These are phyloP conservation scores for Congeria kusceri DNA, from an alignment of 2,888 invertebrate species.

Conservation along the genomic window DNA sequence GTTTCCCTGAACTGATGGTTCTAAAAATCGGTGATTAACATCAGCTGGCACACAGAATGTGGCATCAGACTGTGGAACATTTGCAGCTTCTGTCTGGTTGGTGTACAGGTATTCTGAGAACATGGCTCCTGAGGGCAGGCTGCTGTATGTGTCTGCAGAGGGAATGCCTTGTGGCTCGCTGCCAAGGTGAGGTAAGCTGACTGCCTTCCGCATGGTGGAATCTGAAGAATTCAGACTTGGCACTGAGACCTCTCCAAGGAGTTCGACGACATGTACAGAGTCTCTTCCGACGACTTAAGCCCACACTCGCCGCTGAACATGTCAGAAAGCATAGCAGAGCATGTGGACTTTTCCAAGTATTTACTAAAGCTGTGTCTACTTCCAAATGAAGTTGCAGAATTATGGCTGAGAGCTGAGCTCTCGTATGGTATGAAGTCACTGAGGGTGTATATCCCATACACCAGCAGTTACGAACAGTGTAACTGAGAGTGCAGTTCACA, in stretches of 20 bases:
- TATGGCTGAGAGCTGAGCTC: background rate
- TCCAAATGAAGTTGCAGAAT: slow-evolving; percentile 22
- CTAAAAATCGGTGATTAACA: background rate
- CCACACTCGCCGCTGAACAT: slow-evolving; percentile 51
- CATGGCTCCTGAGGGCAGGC: background rate
- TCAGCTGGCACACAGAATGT: slow-evolving; percentile 16
- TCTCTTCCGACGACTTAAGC: slow-evolving; percentile 39
- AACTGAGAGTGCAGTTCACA: too few relatives aligned
- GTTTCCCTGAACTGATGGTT: background rate
- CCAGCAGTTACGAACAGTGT: too few relatives aligned
- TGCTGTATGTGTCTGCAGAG: background rate
- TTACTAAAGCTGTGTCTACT: slow-evolving; percentile 16
- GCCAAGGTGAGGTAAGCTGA: slow-evolving; percentile 43
- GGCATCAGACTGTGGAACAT: background rate
- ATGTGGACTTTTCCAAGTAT: slow-evolving; percentile 50
- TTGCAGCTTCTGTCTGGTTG: slow-evolving; percentile 11
- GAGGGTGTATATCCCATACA: too few relatives aligned
- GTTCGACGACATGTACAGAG: slow-evolving; percentile 52
- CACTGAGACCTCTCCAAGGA: slow-evolving; percentile 16
- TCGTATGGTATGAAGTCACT: too few relatives aligned
- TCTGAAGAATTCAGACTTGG: background rate
- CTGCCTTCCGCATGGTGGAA: slow-evolving; percentile 16
- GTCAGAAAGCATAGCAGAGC: slow-evolving; percentile 53
- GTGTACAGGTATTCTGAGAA: slow-evolving; percentile 52
- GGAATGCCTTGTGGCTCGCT: background rate